A percentile compares a stretch with the other conserved stretches of the same genome.
Evolutionary conservation across 1,140 invertebrate species (phyloP).

Genomic region (Centruroides sculpturatus): DNA sequence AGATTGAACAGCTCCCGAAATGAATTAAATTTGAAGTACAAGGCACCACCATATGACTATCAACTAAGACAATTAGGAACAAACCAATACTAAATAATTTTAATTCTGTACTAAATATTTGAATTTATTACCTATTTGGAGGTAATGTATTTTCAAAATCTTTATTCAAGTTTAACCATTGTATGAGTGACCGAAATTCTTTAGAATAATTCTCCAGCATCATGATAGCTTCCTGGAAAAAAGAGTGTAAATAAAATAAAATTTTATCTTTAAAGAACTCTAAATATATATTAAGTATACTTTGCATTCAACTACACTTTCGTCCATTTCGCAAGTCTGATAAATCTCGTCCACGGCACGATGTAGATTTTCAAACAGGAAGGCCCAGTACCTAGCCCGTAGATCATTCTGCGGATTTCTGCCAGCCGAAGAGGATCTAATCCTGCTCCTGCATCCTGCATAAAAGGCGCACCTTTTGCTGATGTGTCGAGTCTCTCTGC

Average conservation of each 20-base stretch:
- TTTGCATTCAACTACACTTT: conserved; percentile 46
- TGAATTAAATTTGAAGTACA: too few species aligned
- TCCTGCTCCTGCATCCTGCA: conserved; percentile 38
- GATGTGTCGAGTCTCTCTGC: background rate
- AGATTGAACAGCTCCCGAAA: too few species aligned
- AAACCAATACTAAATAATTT: background rate
- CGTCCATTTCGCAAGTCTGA: conserved; percentile 45
- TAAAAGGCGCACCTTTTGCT: conserved; percentile 13
- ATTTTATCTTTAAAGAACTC: too few species aligned
- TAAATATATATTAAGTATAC: conserved; percentile 23
- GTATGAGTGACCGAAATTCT: conserved; percentile 81
- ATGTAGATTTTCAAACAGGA: conserved; percentile 85
- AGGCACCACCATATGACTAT: too few species aligned
- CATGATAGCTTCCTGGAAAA: conserved; percentile 76
- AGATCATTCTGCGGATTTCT: conserved; percentile 75
- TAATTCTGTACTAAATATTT: background rate
- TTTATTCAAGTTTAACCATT: conserved; percentile 83
- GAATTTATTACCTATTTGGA: conserved; percentile 38
- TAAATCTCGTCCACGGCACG: conserved; percentile 63
- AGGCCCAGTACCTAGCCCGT: conserved; percentile 81
- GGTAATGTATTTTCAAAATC: conserved; percentile 78
- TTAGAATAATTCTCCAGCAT: conserved; percentile 84
- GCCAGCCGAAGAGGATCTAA: conserved; percentile 68
- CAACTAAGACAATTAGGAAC: too few species aligned
- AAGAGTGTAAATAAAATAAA: conserved; percentile 1